These are phyloP conservation scores for Numenius phaeopus DNA, from an alignment of 2,797 vertebrate genomes.

Conservation along the genomic window DNA sequence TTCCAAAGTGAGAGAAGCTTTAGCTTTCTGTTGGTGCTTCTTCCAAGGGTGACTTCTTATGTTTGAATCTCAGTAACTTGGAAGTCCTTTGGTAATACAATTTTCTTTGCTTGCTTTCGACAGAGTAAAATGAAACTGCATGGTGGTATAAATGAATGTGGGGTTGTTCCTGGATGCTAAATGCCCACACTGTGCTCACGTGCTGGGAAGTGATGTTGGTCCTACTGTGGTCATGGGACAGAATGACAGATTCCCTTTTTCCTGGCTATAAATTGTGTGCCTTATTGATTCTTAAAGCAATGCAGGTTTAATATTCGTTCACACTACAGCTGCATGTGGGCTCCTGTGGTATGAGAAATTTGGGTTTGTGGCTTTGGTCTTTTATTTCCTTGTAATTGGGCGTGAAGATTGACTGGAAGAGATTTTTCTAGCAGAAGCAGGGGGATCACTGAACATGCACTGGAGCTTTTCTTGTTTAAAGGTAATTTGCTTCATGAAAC, in stretches of 20 bases:
- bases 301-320: neutral
- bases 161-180: neutral
- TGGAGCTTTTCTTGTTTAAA: neutral
- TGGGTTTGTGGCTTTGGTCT: neutral
- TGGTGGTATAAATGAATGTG: accelerated
- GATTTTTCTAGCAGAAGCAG: neutral
- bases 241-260: neutral
- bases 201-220: neutral
- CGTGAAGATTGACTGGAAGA: neutral
- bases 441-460: neutral
- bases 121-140: neutral
- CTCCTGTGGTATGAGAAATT: neutral
- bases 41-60: neutral
- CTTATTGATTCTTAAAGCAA: neutral
- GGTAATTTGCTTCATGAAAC: neutral
- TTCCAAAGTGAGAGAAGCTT: neutral
- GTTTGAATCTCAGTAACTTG: neutral
- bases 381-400: neutral
- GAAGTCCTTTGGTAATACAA: neutral
- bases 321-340: neutral
- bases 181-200: accelerated
- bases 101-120: neutral
- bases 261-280: accelerated
- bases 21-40: neutral
- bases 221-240: neutral